Percentiles rank a stretch among this genome's conserved stretches.
phyloP scores from a whole-genome alignment of 2,113 vertebrate species.

The Atrichornis clamosus region DNA sequence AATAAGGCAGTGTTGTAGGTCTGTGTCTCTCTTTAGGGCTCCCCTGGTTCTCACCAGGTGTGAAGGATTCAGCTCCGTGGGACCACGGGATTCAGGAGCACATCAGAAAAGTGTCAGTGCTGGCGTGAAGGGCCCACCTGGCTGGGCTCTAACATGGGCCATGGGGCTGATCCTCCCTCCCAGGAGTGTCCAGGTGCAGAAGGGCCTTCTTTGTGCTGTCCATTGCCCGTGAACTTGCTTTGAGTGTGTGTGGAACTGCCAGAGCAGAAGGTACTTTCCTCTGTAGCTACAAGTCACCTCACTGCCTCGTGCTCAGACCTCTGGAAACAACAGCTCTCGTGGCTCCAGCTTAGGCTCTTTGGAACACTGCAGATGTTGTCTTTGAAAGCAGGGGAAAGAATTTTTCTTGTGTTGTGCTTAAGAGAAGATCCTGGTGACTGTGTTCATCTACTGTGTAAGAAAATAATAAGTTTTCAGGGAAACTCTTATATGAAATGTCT shows the following conservation, averaged over 20 bases:
- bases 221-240: background rate
- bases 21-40: background rate
- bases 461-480: background rate
- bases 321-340: background rate
- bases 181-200: background rate
- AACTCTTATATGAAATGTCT: background rate
- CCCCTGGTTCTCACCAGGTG: background rate
- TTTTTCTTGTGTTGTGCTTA: background rate
- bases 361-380: background rate
- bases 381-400: background rate
- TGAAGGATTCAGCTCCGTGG: background rate
- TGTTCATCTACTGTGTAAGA: background rate
- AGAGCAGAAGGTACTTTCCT: background rate
- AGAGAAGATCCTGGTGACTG: background rate
- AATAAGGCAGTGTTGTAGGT: background rate
- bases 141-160: background rate
- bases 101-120: accelerated
- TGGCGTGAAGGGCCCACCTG: background rate
- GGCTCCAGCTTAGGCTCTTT: background rate
- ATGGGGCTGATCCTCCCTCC: background rate
- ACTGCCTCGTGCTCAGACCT: background rate
- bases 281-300: background rate
- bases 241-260: background rate
- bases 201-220: background rate
- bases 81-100: background rate